A percentile compares a stretch with the other conserved stretches of the same genome.
phyloP scores from a whole-genome alignment of 2,113 vertebrate species.

The Lepus timidus region DNA sequence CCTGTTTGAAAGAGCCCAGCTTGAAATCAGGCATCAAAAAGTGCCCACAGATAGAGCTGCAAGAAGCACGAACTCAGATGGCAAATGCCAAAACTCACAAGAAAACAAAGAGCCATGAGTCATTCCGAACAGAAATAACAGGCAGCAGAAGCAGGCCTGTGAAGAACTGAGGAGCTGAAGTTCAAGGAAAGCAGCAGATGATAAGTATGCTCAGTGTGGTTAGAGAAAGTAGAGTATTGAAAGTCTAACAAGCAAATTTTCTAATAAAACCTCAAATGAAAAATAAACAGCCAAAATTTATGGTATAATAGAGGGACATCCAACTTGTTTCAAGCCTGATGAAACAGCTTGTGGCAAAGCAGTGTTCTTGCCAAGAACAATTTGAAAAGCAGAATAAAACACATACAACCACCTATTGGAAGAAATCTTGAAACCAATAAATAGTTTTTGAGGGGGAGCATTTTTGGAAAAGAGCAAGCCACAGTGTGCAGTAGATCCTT shows the following conservation, averaged over 20 bases:
- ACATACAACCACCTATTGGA: not conserved
- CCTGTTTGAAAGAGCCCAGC: conserved; percentile 4
- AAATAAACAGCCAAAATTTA: conserved; percentile 10
- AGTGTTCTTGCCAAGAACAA: not conserved
- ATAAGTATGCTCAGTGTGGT: not conserved
- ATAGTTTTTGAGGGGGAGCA: not conserved
- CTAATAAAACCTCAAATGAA: conserved; percentile 42
- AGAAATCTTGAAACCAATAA: not conserved
- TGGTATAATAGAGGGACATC: not conserved
- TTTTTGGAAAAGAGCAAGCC: not conserved
- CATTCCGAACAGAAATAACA: not conserved
- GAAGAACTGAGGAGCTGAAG: not conserved
- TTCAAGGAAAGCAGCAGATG: not conserved
- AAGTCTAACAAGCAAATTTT: not conserved
- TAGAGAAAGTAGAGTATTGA: not conserved
- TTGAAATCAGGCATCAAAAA: conserved; percentile 20
- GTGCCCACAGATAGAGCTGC: not conserved
- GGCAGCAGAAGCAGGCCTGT: not conserved
- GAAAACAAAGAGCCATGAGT: not conserved
- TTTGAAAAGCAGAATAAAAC: not conserved
- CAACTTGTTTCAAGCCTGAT: not conserved
- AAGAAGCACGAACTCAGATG: not conserved
- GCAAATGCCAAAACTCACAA: conserved; percentile 1
- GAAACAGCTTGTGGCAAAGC: not conserved
- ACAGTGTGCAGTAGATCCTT: not conserved